Conservation (phyloP, 2,888 invertebrate genomes). For the Emmelina monodactyla region DNA sequence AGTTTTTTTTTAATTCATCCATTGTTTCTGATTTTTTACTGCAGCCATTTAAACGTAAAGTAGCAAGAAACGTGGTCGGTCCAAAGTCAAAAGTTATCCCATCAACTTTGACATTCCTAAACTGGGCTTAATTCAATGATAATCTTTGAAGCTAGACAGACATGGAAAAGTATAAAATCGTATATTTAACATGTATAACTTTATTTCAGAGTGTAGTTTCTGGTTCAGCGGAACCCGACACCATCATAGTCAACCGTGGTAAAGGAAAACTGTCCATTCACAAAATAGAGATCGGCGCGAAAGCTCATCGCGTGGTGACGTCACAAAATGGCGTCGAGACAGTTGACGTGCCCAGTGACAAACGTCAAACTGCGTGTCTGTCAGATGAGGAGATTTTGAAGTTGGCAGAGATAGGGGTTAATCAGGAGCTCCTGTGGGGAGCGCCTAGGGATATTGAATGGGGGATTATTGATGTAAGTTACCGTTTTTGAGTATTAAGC, state of each 20-base stretch:
- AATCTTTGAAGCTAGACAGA: too few species aligned
- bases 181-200: too few species aligned
- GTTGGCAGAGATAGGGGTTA: constrained; percentile 55
- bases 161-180: too few species aligned
- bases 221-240: constrained; percentile 79
- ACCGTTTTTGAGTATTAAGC: too few species aligned
- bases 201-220: constrained; percentile 77
- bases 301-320: constrained; percentile 55
- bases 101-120: too few species aligned
- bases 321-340: constrained; percentile 41
- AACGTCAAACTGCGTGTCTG: constrained; percentile 58
- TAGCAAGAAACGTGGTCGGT: too few species aligned
- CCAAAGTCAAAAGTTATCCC: too few species aligned
- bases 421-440: constrained; percentile 73
- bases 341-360: constrained; percentile 39
- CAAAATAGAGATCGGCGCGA: constrained; percentile 56
- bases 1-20: too few species aligned
- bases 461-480: constrained; percentile 68
- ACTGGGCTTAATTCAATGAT: too few species aligned
- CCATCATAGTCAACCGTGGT: constrained; percentile 65
- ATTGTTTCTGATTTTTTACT: too few species aligned
- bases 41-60: too few species aligned
- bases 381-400: constrained; percentile 57
- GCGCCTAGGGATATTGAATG: constrained; percentile 82
- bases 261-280: constrained; percentile 51